phyloP scores from a whole-genome alignment of 2,888 invertebrate species.

The Clanis bilineata region DNA sequence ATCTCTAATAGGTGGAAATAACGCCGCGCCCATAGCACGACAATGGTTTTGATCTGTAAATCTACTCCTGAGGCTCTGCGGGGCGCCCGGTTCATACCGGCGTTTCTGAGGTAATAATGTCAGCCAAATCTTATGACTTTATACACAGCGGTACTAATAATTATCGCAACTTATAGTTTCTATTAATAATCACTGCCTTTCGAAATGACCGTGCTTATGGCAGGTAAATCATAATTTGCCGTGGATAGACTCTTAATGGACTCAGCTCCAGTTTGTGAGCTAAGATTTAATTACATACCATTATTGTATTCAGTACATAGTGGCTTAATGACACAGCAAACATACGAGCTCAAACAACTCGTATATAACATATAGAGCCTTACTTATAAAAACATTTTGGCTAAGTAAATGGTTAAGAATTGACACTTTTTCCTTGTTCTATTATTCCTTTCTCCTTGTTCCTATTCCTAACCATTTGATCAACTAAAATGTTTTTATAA shows the following conservation, averaged over 20 bases:
- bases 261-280: conserved; percentile 1
- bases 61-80: conserved; percentile 25
- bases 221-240: conserved; percentile 44
- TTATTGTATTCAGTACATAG: background rate
- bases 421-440: too few species aligned
- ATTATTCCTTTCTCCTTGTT: too few species aligned
- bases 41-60: conserved; percentile 43
- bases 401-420: too few species aligned
- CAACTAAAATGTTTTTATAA: too few species aligned
- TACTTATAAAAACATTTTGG: too few species aligned
- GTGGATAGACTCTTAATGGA: background rate
- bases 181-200: conserved; percentile 61
- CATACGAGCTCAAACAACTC: too few species aligned
- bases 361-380: too few species aligned
- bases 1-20: too few species aligned
- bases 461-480: too few species aligned
- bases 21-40: conserved; percentile 25
- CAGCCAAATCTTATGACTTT: conserved; percentile 47
- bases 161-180: conserved; percentile 61
- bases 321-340: background rate
- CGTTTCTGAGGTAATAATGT: conserved; percentile 35
- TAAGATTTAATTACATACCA: conserved; percentile 6
- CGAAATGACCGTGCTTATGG: conserved; percentile 43
- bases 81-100: conserved; percentile 32
- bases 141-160: conserved; percentile 56